phyloP scores from a whole-genome alignment of 2,797 vertebrate species.

The Philypnodon macrostomus region DNA sequence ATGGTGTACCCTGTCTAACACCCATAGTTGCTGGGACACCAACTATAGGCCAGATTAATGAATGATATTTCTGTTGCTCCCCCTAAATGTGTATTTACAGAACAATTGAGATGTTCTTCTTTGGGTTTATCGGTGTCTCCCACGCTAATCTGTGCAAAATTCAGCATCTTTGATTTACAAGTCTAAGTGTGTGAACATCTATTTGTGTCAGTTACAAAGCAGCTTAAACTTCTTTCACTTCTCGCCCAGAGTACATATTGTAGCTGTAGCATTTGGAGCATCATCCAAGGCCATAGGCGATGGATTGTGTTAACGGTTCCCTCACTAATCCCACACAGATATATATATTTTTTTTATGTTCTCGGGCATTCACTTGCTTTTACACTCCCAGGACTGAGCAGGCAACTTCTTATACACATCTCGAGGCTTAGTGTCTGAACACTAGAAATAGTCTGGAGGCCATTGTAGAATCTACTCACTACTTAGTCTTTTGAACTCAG shows the following conservation, averaged over 20 bases:
- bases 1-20: no score
- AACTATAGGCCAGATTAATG: no score
- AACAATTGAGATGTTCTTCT: constrained; percentile 1
- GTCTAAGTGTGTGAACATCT: constrained; percentile 16
- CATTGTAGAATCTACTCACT: constrained; percentile 36
- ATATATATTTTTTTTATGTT: constrained; percentile 30
- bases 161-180: constrained; percentile 23
- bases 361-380: constrained; percentile 39
- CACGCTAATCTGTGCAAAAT: constrained; percentile 4
- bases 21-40: no score
- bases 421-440: constrained; percentile 49
- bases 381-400: constrained; percentile 42
- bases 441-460: constrained; percentile 41
- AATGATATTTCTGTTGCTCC: no score
- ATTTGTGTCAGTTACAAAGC: constrained; percentile 42
- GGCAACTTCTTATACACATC: constrained; percentile 48
- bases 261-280: constrained; percentile 43
- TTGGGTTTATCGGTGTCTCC: not conserved
- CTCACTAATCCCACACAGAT: constrained; percentile 62
- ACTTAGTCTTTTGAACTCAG: constrained; percentile 18
- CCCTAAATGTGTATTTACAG: no score
- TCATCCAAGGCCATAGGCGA: constrained; percentile 52
- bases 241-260: constrained; percentile 34
- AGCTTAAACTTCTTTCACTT: constrained; percentile 49
- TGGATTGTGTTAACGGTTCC: constrained; percentile 61